Evolutionary conservation across 2,797 vertebrate genomes (phyloP).

Genomic region (Coluber constrictor): DNA sequence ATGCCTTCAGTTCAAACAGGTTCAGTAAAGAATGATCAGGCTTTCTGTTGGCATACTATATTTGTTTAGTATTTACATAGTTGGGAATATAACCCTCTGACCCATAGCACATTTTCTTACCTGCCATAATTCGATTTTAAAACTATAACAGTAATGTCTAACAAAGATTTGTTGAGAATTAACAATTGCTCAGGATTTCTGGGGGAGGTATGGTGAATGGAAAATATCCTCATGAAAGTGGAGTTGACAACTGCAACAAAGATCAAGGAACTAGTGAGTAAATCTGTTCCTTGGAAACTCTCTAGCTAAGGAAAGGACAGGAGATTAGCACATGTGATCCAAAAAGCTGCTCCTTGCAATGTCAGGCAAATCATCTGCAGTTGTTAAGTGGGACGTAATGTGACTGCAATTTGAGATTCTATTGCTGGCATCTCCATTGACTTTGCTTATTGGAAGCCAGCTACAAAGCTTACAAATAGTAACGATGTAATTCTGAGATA

Average conservation of each 20-base stretch:
- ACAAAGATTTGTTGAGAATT: neutral
- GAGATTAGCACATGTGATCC: neutral
- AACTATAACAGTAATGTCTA: neutral
- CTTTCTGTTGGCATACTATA: neutral
- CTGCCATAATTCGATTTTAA: neutral
- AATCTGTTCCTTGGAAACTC: neutral
- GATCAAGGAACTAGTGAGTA: neutral
- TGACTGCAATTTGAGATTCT: neutral
- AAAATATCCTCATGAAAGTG: neutral
- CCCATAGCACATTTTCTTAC: neutral
- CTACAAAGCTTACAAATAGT: neutral
- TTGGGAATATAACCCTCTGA: neutral
- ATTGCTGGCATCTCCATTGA: neutral
- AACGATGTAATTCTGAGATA: neutral
- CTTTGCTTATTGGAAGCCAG: neutral
- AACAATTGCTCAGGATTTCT: neutral
- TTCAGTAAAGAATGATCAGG: neutral
- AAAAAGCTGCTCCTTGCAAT: neutral
- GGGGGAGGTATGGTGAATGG: neutral
- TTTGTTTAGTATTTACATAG: neutral
- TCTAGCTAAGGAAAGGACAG: neutral
- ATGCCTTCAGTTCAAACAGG: neutral
- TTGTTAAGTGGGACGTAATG: neutral
- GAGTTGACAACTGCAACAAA: neutral
- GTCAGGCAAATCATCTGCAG: neutral